Evolutionary conservation across 2,797 vertebrate genomes (phyloP).

Genomic region (Siniperca scherzeri): DNA sequence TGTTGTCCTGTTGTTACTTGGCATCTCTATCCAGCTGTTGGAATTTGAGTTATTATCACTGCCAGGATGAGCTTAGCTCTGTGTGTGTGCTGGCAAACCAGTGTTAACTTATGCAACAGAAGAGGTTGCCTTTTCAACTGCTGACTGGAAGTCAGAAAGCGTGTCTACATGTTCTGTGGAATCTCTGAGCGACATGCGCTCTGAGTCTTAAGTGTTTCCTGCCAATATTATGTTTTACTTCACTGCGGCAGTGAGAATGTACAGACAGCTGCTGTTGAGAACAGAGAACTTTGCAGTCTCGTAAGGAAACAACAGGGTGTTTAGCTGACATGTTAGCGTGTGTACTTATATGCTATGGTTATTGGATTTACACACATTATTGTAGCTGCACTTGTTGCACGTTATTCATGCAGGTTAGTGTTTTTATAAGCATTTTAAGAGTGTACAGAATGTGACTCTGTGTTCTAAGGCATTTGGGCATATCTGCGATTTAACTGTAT

Average conservation of each 20-base stretch:
- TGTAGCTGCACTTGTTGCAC: not conserved
- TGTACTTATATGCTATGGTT: not conserved
- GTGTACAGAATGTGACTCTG: not conserved
- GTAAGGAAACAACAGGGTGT: not conserved
- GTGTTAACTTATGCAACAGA: conserved; percentile 15
- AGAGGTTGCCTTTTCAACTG: not conserved
- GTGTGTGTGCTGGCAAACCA: conserved; percentile 10
- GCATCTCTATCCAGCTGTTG: conserved; percentile 3
- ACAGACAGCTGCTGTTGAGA: conserved; percentile 5
- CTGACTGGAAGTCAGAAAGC: not conserved
- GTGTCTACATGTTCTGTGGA: not conserved
- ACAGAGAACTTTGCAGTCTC: not conserved
- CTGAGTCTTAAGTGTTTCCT: not conserved
- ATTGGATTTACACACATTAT: not conserved
- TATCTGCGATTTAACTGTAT: conserved; percentile 2
- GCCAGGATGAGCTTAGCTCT: conserved; percentile 14
- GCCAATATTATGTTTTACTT: not conserved
- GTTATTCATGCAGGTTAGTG: not conserved
- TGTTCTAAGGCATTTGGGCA: not conserved
- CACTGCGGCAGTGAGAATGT: not conserved
- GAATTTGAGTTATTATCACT: conserved; percentile 18
- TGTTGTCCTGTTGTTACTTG: not conserved
- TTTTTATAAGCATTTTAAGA: not conserved
- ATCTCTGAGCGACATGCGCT: not conserved
- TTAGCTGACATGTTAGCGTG: not conserved